These are phyloP conservation scores for Vannuccia rotundouncinata DNA, from an alignment of 2,888 invertebrate genomes.

Conservation along the genomic window DNA sequence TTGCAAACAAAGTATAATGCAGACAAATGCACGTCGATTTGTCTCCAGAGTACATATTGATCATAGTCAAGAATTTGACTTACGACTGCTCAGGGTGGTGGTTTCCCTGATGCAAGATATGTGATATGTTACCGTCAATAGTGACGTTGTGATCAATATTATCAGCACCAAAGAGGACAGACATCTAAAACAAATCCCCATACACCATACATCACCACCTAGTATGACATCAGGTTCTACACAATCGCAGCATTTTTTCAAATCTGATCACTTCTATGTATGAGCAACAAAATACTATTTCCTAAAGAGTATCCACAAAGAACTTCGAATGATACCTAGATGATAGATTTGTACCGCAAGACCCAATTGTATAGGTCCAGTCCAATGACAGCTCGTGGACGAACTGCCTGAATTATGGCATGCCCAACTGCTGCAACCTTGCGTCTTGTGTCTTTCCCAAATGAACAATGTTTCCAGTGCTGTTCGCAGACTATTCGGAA, in stretches of 20 bases:
- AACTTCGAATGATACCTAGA: background rate
- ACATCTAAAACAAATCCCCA: background rate
- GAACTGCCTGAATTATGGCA: conserved; percentile 3
- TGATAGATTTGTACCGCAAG: background rate
- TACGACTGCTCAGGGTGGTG: conserved; percentile 10
- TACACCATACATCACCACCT: background rate
- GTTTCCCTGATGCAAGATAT: background rate
- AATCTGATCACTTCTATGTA: conserved; percentile 1
- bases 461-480: background rate
- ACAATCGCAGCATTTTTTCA: conserved; percentile 23
- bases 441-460: background rate
- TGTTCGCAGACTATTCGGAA: conserved; percentile 1
- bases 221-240: conserved; percentile 18
- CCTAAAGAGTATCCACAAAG: background rate
- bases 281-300: background rate
- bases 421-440: conserved; percentile 5
- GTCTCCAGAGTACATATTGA: conserved; percentile 28
- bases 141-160: conserved; percentile 25
- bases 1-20: conserved; percentile 1
- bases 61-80: conserved; percentile 18
- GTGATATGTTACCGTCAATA: conserved; percentile 37
- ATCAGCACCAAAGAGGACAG: conserved; percentile 7
- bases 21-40: conserved; percentile 1
- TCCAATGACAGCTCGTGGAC: conserved; percentile 8
- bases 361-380: conserved; percentile 5